Evolutionary conservation across 2,113 vertebrate species (phyloP).

Genomic region (Odocoileus virginianus): DNA sequence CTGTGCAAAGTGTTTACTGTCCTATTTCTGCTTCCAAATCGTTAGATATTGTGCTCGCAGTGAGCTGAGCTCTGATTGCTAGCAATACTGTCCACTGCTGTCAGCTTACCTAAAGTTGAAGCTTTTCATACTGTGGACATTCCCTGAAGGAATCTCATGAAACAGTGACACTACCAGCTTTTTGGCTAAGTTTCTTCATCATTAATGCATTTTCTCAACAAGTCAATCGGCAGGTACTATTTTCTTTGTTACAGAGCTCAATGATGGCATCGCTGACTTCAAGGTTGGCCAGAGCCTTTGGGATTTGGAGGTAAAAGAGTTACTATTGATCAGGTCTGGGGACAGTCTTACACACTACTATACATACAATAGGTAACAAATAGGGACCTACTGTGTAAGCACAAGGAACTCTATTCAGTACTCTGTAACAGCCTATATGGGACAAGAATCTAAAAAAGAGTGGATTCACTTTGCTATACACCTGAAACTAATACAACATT

Average conservation of each 20-base stretch:
- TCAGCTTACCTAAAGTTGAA: neutral
- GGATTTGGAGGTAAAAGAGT: neutral
- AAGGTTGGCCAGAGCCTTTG: neutral
- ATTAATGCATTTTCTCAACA: neutral
- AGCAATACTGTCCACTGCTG: neutral
- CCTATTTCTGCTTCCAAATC: slow-evolving; percentile 23
- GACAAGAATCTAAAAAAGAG: neutral
- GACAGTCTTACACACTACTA: neutral
- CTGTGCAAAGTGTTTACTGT: slow-evolving; percentile 28
- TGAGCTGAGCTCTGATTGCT: slow-evolving; percentile 11
- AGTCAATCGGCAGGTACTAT: neutral
- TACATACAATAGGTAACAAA: neutral
- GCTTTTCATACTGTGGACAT: neutral
- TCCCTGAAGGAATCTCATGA: neutral
- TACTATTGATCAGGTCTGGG: neutral
- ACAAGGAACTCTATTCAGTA: neutral
- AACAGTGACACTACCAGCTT: neutral
- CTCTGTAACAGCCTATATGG: neutral
- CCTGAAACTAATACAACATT: neutral
- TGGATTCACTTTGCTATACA: neutral
- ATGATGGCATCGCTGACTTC: neutral
- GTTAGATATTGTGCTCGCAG: neutral
- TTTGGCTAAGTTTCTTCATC: neutral
- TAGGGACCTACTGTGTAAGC: neutral
- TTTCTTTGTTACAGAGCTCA: neutral